phyloP scores from a whole-genome alignment of 2,113 vertebrate genomes.

The Callipepla californica region DNA sequence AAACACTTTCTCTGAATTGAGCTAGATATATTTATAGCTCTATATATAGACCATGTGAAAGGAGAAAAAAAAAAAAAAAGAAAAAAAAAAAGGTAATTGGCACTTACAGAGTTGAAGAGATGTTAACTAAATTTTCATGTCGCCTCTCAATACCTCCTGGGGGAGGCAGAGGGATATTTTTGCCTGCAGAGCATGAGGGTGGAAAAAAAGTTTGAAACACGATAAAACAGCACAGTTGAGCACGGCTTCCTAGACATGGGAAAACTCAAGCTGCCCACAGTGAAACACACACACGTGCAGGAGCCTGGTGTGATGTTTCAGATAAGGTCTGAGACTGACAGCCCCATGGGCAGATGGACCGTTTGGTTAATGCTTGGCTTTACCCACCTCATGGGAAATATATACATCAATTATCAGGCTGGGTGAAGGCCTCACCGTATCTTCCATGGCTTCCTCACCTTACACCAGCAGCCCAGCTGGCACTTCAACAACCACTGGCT shows the following conservation, averaged over 20 bases:
- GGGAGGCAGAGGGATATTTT: slow-evolving; percentile 35
- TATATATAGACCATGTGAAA: slow-evolving; percentile 27
- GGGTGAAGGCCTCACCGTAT: rapidly evolving
- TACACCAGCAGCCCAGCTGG: rapidly evolving
- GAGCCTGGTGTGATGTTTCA: background rate
- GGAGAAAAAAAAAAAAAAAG: background rate
- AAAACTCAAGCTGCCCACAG: background rate
- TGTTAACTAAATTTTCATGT: slow-evolving; percentile 29
- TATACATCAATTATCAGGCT: rapidly evolving
- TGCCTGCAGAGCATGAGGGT: background rate
- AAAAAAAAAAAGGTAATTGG: background rate
- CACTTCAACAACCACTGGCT: background rate
- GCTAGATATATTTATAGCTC: slow-evolving; percentile 48
- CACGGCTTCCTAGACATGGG: background rate
- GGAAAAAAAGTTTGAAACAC: background rate
- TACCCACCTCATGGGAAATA: background rate
- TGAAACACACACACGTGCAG: rapidly evolving
- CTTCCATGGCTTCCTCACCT: background rate
- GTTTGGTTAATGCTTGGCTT: rapidly evolving
- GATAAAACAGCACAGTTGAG: background rate
- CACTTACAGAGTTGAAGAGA: slow-evolving; percentile 6
- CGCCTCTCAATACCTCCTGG: background rate
- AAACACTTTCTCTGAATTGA: slow-evolving; percentile 59
- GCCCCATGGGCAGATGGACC: rapidly evolving
- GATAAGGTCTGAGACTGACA: background rate